Percentiles rank a stretch among this genome's conserved stretches.
These are phyloP conservation scores for Actinia equina DNA, from an alignment of 64 coral and sea anemone genomes.

Conservation along the genomic window DNA sequence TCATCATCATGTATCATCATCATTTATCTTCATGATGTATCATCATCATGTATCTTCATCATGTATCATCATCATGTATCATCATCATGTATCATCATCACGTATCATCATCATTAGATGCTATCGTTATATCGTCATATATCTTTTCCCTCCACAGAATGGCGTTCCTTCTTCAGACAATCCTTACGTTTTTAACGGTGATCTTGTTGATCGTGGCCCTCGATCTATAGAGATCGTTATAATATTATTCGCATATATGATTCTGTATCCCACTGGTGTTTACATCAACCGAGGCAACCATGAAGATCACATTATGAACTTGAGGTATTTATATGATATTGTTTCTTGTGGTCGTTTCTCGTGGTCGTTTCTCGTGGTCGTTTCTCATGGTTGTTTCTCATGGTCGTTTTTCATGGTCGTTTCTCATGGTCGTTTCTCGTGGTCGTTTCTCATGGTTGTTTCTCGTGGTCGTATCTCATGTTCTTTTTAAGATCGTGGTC, in stretches of 20 bases:
- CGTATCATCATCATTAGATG: no score
- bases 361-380: not conserved
- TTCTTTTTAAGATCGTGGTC: no score
- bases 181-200: slow-evolving; percentile 97
- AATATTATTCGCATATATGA: slow-evolving; percentile 80
- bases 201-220: slow-evolving; percentile 94
- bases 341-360: not conserved
- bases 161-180: slow-evolving; percentile 87
- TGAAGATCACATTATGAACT: slow-evolving; percentile 98
- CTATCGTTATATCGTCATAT: not conserved
- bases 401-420: no score
- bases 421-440: not conserved
- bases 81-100: no score
- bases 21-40: not conserved
- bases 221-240: slow-evolving; percentile 77
- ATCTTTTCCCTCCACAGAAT: slow-evolving; percentile 56
- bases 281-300: slow-evolving; percentile 98
- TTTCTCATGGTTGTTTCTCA: not conserved
- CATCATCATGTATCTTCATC: no score
- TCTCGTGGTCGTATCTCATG: no score
- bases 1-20: no score
- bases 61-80: no score
- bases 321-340: slow-evolving; percentile 49
- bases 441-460: no score
- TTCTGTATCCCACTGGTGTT: slow-evolving; percentile 90